These are phyloP conservation scores for Cacatua alba DNA, from an alignment of 2,113 vertebrate species.

Conservation along the genomic window DNA sequence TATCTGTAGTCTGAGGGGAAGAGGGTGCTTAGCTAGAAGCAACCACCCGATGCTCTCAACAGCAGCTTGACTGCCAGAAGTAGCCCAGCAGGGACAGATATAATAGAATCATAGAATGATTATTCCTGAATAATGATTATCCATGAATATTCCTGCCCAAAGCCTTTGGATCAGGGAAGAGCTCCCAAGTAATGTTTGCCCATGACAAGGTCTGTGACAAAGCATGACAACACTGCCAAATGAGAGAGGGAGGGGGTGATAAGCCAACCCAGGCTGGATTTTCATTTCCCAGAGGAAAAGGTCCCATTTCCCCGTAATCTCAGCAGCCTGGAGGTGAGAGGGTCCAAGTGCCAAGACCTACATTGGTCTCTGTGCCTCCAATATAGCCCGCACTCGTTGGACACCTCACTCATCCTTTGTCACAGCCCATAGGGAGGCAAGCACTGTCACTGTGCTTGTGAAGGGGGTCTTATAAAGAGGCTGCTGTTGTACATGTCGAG, in stretches of 20 bases:
- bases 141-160: background rate
- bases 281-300: background rate
- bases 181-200: fast-evolving
- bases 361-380: fast-evolving
- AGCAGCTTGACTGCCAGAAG: background rate
- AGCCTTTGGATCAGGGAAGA: background rate
- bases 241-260: background rate
- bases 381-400: fast-evolving
- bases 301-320: background rate
- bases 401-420: fast-evolving
- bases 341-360: too few species aligned
- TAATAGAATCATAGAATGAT: background rate
- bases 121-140: background rate
- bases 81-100: background rate
- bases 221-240: fast-evolving
- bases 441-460: background rate
- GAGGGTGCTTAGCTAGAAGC: background rate
- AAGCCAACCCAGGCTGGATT: background rate
- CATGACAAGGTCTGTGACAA: background rate
- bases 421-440: background rate
- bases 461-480: background rate
- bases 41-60: background rate
- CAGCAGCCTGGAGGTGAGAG: background rate
- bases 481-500: background rate
- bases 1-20: background rate